Evolutionary conservation across 2,797 vertebrate species (phyloP).

Genomic region (Trachurus trachurus): DNA sequence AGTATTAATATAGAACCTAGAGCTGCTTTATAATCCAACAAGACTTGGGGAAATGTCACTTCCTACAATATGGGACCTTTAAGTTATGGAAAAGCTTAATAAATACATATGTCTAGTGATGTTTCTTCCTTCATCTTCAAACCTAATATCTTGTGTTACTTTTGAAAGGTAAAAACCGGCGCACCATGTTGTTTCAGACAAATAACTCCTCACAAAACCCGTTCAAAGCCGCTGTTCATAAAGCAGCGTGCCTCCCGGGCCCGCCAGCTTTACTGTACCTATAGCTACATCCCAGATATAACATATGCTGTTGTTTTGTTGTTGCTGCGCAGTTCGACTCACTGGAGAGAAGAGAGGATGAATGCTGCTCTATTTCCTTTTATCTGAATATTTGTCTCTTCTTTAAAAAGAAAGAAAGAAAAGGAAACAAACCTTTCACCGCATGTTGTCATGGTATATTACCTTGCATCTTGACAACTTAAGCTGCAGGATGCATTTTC

Average conservation of each 20-base stretch:
- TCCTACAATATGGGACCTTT: neutral
- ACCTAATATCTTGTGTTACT: neutral
- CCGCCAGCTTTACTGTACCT: conserved; percentile 3
- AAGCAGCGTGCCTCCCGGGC: neutral
- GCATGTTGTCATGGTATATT: neutral
- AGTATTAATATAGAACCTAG: too few relatives aligned
- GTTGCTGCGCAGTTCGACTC: neutral
- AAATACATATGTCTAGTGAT: neutral
- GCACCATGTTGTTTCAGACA: neutral
- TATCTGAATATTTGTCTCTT: conserved; percentile 14
- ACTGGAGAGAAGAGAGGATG: neutral
- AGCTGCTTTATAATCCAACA: too few relatives aligned
- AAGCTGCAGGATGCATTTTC: conserved; percentile 17
- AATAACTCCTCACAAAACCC: neutral
- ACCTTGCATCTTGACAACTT: neutral
- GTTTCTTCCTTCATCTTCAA: neutral
- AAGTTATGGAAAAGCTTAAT: neutral
- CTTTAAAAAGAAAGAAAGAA: too few relatives aligned
- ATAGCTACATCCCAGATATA: conserved; percentile 12
- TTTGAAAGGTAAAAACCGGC: conserved; percentile 3
- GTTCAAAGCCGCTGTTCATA: conserved; percentile 6
- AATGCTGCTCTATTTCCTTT: conserved; percentile 6
- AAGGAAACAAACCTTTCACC: conserved; percentile 8
- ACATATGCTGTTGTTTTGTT: neutral
- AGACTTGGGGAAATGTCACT: too few relatives aligned